phyloP scores from a whole-genome alignment of 2,888 invertebrate genomes.

The Caenorhabditis imperialis region DNA sequence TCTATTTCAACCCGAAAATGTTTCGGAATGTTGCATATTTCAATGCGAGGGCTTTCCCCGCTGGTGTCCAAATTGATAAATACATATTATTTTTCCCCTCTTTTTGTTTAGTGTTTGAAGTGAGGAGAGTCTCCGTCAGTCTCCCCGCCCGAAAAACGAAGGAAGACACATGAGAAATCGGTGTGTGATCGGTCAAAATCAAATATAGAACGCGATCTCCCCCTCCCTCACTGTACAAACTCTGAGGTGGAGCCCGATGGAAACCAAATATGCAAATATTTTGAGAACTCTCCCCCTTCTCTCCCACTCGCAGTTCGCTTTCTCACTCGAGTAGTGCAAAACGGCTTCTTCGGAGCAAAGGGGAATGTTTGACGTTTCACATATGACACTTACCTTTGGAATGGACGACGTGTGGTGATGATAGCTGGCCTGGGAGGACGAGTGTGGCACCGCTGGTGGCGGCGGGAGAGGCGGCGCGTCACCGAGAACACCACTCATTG shows the following conservation, averaged over 20 bases:
- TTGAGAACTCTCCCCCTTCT: conserved; percentile 29
- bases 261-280: conserved; percentile 57
- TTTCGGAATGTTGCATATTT: too few relatives aligned
- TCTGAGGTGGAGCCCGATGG: conserved; percentile 5
- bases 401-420: conserved; percentile 50
- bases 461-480: conserved; percentile 38
- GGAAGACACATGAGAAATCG: background rate
- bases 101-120: conserved; percentile 22
- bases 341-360: conserved; percentile 15
- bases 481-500: conserved; percentile 48
- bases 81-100: conserved; percentile 20
- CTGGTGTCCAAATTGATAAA: conserved; percentile 26
- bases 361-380: conserved; percentile 23
- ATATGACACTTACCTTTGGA: conserved; percentile 42
- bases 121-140: conserved; percentile 20
- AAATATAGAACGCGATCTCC: background rate
- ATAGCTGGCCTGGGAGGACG: conserved; percentile 35
- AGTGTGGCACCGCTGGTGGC: conserved; percentile 33
- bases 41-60: background rate
- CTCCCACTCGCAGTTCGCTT: too few relatives aligned
- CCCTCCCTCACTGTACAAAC: conserved; percentile 19
- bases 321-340: too few relatives aligned
- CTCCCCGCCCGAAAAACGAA: background rate
- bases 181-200: too few relatives aligned
- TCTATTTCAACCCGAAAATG: too few relatives aligned